Percentiles rank a stretch among this genome's conserved stretches.
These are phyloP conservation scores for Thalassophryne amazonica DNA, from an alignment of 2,797 vertebrate genomes.

Conservation along the genomic window DNA sequence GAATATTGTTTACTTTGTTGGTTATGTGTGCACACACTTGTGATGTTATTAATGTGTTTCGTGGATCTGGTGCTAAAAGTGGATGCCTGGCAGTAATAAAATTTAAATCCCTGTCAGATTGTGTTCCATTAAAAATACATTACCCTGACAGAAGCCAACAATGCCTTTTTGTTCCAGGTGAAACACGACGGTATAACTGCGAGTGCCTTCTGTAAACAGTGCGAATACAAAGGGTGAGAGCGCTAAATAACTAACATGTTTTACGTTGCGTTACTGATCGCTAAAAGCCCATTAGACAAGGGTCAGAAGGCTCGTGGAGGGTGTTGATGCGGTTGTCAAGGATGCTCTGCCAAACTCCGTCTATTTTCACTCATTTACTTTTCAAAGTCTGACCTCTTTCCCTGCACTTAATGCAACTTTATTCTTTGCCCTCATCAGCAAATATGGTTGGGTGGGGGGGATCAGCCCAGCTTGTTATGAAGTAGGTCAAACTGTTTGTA, in stretches of 20 bases:
- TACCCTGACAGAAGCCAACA: slow-evolving; percentile 29
- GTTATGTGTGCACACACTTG: slow-evolving; percentile 24
- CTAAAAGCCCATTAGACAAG: slow-evolving; percentile 22
- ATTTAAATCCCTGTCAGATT: slow-evolving; percentile 60
- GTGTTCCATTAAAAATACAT: slow-evolving; percentile 68
- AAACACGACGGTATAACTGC: slow-evolving; percentile 18
- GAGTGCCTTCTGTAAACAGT: slow-evolving; percentile 15
- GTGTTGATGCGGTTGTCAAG: slow-evolving; percentile 21
- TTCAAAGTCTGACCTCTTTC: slow-evolving; percentile 56
- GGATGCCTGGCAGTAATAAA: slow-evolving; percentile 57
- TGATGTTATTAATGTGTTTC: slow-evolving; percentile 53
- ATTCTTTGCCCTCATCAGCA: slow-evolving; percentile 73
- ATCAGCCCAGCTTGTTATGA: slow-evolving; percentile 58
- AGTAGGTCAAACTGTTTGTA: slow-evolving; percentile 71
- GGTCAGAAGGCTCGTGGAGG: slow-evolving; percentile 40
- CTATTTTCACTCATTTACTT: slow-evolving; percentile 61
- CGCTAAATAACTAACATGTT: slow-evolving; percentile 15
- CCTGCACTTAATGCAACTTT: slow-evolving; percentile 52
- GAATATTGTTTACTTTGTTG: slow-evolving; percentile 68
- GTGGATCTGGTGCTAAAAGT: slow-evolving; percentile 51
- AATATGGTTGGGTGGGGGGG: slow-evolving; percentile 56
- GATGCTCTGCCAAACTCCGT: slow-evolving; percentile 14
- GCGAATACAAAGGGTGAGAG: background rate
- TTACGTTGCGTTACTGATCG: too few relatives aligned
- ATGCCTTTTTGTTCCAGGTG: slow-evolving; percentile 35